Base-by-base conservation (phyloP, 2,797 vertebrate species). In the Setipinna tenuifilis region DNA sequence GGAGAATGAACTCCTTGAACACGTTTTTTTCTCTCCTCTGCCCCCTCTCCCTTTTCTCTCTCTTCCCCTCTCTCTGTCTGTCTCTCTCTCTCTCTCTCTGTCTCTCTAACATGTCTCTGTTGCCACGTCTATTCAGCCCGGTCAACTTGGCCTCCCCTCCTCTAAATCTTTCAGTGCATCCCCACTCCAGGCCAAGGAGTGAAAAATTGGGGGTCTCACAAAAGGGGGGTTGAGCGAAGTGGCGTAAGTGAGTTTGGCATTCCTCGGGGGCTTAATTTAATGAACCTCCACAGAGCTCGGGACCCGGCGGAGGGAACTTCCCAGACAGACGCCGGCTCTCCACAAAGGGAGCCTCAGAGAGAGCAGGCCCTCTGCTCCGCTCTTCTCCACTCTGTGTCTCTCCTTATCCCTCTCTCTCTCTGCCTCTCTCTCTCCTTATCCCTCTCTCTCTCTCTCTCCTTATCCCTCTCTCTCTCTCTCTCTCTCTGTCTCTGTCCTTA, bases 1-100 rank as follows among this genome's bases (percentile, higher is more conserved):
- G 71, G 71, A 78, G 71, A 78, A 78, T 78, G 71, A 78, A 41
- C 31, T 25, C 35, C 71, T 78, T 44, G 71, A 78, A 35, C 71
- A 44, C 19, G 19, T 41, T 78, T 19, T 59, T 25, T 65, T 23
- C n/a, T 65, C 10, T 65, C 19, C 17, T n/a, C 21, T 7, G 3
- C 21, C 17, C 58, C 19, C 2, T 17, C 17, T n/a, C 19, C 25
- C 6, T 9, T 28, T 21, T 16, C 65, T 28, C 28, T 31, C 65
- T 28, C 65, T 16, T n/a, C 2, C 62, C 16, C 11, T 23, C 21
- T 62, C 19, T 62, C 6, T 62, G n/a, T 12, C 62, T 25, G 9
- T 31, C 65, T 31, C 65, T 16, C 65, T 16, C 65, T 19, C 14
- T 78, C 71, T 44, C 71, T 78, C 31, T 78, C 71, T 78, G 9